Evolutionary conservation across 2,113 vertebrate genomes (phyloP).

Genomic region (Neotragus moschatus): DNA sequence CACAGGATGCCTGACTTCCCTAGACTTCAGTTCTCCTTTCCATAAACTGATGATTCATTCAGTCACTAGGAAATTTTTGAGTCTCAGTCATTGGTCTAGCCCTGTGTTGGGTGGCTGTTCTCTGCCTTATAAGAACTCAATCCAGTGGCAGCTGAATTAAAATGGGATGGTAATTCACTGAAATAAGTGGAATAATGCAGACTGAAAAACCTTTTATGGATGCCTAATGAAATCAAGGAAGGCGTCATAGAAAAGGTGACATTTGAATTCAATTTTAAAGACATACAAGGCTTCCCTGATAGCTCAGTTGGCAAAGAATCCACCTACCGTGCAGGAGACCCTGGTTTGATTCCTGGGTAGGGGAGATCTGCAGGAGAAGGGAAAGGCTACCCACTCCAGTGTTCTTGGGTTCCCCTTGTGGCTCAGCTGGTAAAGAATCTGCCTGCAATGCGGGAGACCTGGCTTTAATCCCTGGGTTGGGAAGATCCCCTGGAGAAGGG

Average conservation of each 20-base stretch:
- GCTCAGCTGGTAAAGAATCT: not conserved
- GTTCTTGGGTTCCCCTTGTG: not conserved
- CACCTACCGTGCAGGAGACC: not conserved
- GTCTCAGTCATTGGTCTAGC: not conserved
- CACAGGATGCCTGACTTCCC: not conserved
- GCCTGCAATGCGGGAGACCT: not conserved
- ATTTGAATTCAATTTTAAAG: not conserved
- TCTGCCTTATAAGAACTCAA: not conserved
- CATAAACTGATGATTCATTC: not conserved
- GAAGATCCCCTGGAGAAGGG: not conserved
- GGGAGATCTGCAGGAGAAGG: not conserved
- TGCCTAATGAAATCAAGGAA: not conserved
- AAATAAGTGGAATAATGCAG: not conserved
- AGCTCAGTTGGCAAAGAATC: not conserved
- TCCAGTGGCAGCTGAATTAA: not conserved
- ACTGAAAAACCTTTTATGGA: not conserved
- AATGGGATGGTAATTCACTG: not conserved
- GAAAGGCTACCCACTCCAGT: not conserved
- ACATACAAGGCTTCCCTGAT: not conserved
- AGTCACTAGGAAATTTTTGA: not conserved
- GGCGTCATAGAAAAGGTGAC: not conserved
- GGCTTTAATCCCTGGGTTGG: not conserved
- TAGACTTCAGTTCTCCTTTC: not conserved
- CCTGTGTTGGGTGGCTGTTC: not conserved
- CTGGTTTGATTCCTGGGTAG: not conserved